These are phyloP conservation scores for Onychomys torridus DNA, from an alignment of 2,797 vertebrate genomes.

Conservation along the genomic window DNA sequence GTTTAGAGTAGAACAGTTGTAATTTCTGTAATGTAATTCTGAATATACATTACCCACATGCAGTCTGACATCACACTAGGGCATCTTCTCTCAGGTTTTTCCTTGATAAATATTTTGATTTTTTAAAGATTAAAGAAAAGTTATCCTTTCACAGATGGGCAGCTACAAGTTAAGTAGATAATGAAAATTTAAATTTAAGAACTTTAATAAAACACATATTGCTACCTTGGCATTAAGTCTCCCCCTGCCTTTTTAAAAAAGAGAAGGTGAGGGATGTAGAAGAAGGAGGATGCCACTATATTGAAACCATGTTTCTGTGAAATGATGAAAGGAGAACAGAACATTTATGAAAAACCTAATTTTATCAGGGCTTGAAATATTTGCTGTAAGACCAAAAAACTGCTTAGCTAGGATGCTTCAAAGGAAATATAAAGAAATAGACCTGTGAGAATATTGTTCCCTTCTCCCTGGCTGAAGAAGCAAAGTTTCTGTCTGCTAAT, in stretches of 20 bases:
- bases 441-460: neutral
- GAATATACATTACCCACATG: neutral
- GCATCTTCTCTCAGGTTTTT: slow-evolving; percentile 29
- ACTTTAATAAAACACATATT: slow-evolving; percentile 37
- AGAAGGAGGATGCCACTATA: neutral
- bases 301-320: neutral
- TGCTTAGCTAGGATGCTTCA: slow-evolving; percentile 22
- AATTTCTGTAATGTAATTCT: slow-evolving; percentile 56
- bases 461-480: neutral
- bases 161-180: slow-evolving; percentile 37
- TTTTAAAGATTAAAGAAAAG: slow-evolving; percentile 40
- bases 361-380: neutral
- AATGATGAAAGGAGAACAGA: slow-evolving; percentile 8
- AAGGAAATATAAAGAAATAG: neutral
- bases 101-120: neutral
- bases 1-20: slow-evolving; percentile 5
- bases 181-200: neutral
- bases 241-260: neutral
- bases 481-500: slow-evolving; percentile 32
- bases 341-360: neutral
- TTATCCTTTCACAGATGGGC: slow-evolving; percentile 37
- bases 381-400: neutral
- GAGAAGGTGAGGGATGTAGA: neutral
- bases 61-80: neutral
- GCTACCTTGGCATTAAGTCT: neutral